These are phyloP conservation scores for Graptemys geographica DNA, from an alignment of 2,797 vertebrate species.

Conservation along the genomic window DNA sequence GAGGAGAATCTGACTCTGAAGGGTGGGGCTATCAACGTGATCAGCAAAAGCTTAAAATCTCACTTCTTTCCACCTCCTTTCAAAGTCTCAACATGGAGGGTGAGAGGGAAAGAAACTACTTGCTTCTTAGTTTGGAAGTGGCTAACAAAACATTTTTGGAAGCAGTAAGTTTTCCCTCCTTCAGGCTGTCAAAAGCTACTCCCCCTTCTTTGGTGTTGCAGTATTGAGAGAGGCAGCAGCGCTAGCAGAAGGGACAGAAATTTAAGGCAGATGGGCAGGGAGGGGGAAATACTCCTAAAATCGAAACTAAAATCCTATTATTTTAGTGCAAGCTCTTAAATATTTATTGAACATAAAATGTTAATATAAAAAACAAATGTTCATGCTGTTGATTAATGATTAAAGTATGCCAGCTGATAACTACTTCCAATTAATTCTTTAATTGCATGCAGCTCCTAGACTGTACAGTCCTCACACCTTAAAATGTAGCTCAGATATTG, in stretches of 20 bases:
- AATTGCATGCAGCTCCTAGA: not conserved
- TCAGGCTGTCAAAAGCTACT: not conserved
- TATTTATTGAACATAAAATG: constrained; percentile 3
- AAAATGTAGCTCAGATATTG: not conserved
- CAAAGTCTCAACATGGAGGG: not conserved
- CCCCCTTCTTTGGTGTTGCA: not conserved
- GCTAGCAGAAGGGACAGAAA: not conserved
- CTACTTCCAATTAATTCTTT: not conserved
- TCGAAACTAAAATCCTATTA: not conserved
- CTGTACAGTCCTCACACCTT: not conserved
- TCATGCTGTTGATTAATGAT: not conserved
- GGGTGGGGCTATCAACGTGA: not conserved
- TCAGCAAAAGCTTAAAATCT: not conserved
- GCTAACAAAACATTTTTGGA: not conserved
- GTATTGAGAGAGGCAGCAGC: not conserved
- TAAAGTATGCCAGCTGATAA: not conserved
- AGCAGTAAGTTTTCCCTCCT: not conserved
- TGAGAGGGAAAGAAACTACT: not conserved
- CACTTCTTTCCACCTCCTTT: not conserved
- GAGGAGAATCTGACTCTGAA: not conserved
- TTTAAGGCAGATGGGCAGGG: not conserved
- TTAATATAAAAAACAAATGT: not conserved
- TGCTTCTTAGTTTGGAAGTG: not conserved
- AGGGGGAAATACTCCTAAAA: not conserved
- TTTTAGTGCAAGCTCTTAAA: not conserved